A percentile compares a stretch with the other conserved stretches of the same genome.
These are phyloP conservation scores for Nineta flava DNA, from an alignment of 2,888 invertebrate species.

Conservation along the genomic window DNA sequence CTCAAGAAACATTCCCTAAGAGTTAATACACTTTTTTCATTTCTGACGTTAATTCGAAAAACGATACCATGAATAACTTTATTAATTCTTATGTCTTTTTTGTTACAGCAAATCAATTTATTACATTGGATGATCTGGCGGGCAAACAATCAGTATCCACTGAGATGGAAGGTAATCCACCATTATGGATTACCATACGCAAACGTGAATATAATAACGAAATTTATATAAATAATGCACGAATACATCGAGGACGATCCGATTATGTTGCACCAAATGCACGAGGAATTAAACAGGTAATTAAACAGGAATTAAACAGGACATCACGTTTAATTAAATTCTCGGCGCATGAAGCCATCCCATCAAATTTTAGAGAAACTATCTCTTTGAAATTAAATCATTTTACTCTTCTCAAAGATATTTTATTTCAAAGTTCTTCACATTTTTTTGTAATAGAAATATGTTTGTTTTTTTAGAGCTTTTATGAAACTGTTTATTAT, in stretches of 20 bases:
- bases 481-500: too few relatives aligned
- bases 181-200: slow-evolving; percentile 65
- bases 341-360: too few relatives aligned
- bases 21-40: too few relatives aligned
- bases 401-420: slow-evolving; percentile 4
- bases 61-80: too few relatives aligned
- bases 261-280: slow-evolving; percentile 43
- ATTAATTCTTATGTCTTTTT: neutral
- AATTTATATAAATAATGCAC: slow-evolving; percentile 76
- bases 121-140: slow-evolving; percentile 49
- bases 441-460: neutral
- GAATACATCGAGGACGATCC: slow-evolving; percentile 51
- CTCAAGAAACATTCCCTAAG: too few relatives aligned
- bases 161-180: slow-evolving; percentile 71
- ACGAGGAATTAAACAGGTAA: slow-evolving; percentile 43
- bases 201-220: slow-evolving; percentile 46
- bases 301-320: slow-evolving; percentile 10
- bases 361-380: too few relatives aligned
- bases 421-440: neutral
- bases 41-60: too few relatives aligned
- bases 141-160: slow-evolving; percentile 45
- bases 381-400: neutral
- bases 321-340: neutral
- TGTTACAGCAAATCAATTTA: slow-evolving; percentile 58
- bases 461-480: too few relatives aligned